These are phyloP conservation scores for Zosterops borbonicus DNA, from an alignment of 2,113 vertebrate genomes.

Conservation along the genomic window DNA sequence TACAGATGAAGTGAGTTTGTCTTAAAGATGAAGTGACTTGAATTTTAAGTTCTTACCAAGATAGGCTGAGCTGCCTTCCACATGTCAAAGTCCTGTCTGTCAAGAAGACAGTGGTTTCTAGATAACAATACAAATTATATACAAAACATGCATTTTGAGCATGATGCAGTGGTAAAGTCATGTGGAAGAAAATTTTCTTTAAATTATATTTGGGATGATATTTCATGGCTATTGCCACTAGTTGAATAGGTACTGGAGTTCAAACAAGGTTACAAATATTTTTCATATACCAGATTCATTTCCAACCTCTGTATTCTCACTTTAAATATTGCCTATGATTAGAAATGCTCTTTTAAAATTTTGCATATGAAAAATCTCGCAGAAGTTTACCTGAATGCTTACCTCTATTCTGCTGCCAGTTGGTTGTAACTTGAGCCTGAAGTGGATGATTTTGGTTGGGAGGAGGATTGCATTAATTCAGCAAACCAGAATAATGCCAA, in stretches of 20 bases:
- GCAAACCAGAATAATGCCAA: neutral
- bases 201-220: neutral
- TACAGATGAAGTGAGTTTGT: neutral
- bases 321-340: neutral
- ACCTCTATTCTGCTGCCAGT: neutral
- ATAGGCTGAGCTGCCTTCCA: neutral
- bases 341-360: neutral
- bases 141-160: neutral
- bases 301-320: neutral
- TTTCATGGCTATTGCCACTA: neutral
- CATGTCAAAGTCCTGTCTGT: neutral
- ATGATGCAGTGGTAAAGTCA: neutral
- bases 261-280: neutral
- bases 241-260: neutral
- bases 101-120: neutral
- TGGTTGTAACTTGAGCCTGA: neutral
- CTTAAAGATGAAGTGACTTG: neutral
- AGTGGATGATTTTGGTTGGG: neutral
- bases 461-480: neutral
- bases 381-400: neutral
- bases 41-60: neutral
- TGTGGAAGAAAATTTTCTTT: neutral
- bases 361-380: neutral
- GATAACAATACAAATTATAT: neutral
- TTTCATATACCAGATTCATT: neutral